Conservation (phyloP, 2,113 vertebrate species). For the Zosterops lateralis region DNA sequence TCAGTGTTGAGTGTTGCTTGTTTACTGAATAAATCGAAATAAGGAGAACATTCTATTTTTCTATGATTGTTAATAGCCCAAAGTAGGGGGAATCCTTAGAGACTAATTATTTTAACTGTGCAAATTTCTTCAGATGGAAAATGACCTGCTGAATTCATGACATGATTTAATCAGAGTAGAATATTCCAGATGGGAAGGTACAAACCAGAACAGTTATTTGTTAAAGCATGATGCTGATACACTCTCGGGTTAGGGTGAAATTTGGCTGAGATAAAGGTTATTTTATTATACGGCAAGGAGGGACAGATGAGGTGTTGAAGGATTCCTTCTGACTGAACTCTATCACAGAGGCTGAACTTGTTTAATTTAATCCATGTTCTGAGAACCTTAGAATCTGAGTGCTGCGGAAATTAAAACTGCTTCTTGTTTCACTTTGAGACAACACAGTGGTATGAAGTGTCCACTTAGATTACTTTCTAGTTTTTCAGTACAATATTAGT, state of each 20-base stretch:
- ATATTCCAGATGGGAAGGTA: neutral
- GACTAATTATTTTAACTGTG: neutral
- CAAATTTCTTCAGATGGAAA: neutral
- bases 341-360: neutral
- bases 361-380: neutral
- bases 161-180: neutral
- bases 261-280: neutral
- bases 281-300: neutral
- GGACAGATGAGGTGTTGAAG: neutral
- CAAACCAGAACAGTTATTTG: neutral
- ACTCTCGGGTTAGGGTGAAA: neutral
- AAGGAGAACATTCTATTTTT: neutral
- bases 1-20: neutral
- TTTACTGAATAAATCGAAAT: neutral
- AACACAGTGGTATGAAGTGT: neutral
- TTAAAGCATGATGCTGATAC: neutral
- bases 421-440: neutral
- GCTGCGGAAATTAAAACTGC: neutral
- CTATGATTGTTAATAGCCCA: neutral
- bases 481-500: neutral
- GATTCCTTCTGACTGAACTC: neutral
- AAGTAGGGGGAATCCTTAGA: neutral
- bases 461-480: neutral
- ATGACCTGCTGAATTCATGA: neutral
- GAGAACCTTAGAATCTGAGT: neutral